Evolutionary conservation across 2,113 vertebrate genomes (phyloP), one percentile per base, ranked within the genome.

Genomic region (Electrona antarctica): DNA sequence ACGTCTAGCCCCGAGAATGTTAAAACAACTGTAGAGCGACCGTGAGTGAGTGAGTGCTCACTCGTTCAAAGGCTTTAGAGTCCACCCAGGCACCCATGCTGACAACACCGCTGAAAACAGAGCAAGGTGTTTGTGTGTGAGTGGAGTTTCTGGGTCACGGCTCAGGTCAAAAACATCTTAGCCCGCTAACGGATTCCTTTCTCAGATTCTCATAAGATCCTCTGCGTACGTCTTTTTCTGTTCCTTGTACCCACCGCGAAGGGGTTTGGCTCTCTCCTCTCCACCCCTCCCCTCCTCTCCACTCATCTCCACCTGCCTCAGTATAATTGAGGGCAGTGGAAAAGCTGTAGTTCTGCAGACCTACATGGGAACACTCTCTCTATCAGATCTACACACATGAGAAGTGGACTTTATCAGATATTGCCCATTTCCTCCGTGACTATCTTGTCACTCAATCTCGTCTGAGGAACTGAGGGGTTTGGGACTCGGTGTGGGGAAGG

Each of bases 41-140:
- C 21, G 21, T 28, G 15, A 56, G 7, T 8, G n/a, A 56, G 7
- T 8, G 15, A 21, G n/a, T 54, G 64, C 61, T 28, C 28, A 33
- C 49, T 4, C 28, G n/a, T 29, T 55, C 8, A 46, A 55, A 41
- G 29, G 52, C n/a, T 57, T 68, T 78, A 67, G n/a, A 78, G 70
- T 79, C 78, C 70, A 82, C 5, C 56, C 61, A 55, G 9, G 55
- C 0, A 81, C 63, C 13, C n/a, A n/a, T 62, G 59, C 4, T 46
- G 75, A 69, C 52, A 11, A 57, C 71, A 76, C 65, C 55, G 70
- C 51, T 46, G 51, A 59, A 33, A 21, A 7, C 8, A 13, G 11
- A 52, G 21, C 21, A 21, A 21, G 21, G 21, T 21, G 21, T 21
- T 21, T 21, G 21, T 21, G 10, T 56, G 21, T 3, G 15, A 72